Conservation (phyloP, 2,888 invertebrate genomes). For the Hofmannophila pseudospretella region DNA sequence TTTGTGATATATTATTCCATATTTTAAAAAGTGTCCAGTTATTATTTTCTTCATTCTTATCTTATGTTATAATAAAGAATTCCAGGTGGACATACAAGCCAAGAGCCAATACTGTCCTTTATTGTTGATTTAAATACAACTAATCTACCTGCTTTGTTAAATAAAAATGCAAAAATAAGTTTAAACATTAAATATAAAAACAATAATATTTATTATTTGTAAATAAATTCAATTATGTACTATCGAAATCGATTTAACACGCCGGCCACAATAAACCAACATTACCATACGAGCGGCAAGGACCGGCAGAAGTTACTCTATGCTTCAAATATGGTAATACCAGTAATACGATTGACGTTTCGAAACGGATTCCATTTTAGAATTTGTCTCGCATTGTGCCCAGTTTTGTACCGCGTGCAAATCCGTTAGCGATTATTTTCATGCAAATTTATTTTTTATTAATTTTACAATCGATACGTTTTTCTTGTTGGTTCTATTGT, state of each 20-base stretch:
- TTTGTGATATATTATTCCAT: no score
- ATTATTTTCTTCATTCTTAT: no score
- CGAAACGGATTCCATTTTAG: slow-evolving; percentile 52
- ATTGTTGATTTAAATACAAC: no score
- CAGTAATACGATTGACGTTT: slow-evolving; percentile 56
- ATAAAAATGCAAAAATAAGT: no score
- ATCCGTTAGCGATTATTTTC: slow-evolving; percentile 63
- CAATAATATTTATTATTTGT: no score
- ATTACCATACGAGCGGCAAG: slow-evolving; percentile 2
- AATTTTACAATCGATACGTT: slow-evolving; percentile 38
- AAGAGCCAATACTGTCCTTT: no score
- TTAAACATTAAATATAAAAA: no score
- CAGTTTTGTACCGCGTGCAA: slow-evolving; percentile 48
- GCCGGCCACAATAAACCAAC: slow-evolving; percentile 6
- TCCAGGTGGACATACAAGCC: no score
- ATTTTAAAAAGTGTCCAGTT: no score
- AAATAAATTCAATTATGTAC: no score
- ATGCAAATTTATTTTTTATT: slow-evolving; percentile 53
- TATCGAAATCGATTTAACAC: slow-evolving; percentile 8
- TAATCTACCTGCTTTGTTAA: no score
- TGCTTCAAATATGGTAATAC: slow-evolving; percentile 49
- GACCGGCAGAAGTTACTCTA: neutral
- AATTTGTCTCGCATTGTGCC: slow-evolving; percentile 63
- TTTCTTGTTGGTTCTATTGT: slow-evolving; percentile 26
- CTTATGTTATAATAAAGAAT: no score